Evolutionary conservation across 2,797 vertebrate genomes (phyloP), one percentile per base, ranked within the genome.

Genomic region (Anabas testudineus): DNA sequence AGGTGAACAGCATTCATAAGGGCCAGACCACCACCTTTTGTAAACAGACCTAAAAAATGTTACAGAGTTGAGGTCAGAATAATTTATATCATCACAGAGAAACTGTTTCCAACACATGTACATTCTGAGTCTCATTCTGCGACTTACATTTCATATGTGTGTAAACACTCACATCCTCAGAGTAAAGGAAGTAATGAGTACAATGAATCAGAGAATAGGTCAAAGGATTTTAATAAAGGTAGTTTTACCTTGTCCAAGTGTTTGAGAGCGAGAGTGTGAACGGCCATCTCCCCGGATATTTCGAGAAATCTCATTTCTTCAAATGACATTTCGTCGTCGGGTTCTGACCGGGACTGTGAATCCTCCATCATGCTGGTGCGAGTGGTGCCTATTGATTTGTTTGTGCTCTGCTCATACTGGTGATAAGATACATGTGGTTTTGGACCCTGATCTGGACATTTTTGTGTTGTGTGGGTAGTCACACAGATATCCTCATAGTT

Each of bases 1-100:
- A 93, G 71, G 52, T 94, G 85, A 28, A 64, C 54, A 67, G 56
- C 81, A 45, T 90, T 80, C 15, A 93, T 66, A 67, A 91, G 64
- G 7, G 76, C 67, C 66, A 94, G 80, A 46, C 71, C 55, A 61
- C 57, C 41, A 49, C 67, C n/a, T 8, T 10, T 82, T 80, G 71
- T 53, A 57, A 83, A 70, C 45, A 86, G 10, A 78, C 68, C 61
- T 58, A 32, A 5, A 78, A 63, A 59, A 82, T 42, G n/a, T 46
- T 76, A 16, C 36, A 42, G 3, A 55, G 24, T 71, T 53, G 63
- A 78, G 72, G 24, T 55, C 14, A 36, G 21, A 21, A 56, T 3
- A n/a, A 18, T 6, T 3, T 36, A 18, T 66, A 66, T 30, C 3
- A 10, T 56, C 2, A 18, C 22, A 42, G 47, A 4, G 24, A n/a